These are phyloP conservation scores for Acridotheres tristis DNA, from an alignment of 2,797 vertebrate species.

Conservation along the genomic window DNA sequence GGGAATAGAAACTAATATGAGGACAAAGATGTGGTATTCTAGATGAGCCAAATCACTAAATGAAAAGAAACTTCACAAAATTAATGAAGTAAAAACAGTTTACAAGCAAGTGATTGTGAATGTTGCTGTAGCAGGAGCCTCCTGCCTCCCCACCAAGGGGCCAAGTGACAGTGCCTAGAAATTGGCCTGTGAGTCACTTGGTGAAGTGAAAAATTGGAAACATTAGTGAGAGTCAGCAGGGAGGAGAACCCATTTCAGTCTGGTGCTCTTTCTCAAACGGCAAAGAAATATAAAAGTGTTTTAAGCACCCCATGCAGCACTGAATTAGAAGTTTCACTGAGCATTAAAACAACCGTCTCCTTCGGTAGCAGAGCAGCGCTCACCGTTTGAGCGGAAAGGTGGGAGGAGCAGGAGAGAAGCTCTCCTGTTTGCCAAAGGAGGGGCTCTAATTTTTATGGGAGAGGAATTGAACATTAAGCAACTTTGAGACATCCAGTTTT, in stretches of 20 bases:
- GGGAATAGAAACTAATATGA: neutral
- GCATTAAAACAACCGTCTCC: neutral
- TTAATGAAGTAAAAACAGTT: neutral
- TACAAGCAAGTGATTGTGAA: neutral
- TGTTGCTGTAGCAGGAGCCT: neutral
- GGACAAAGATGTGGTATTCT: neutral
- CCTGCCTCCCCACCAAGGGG: neutral
- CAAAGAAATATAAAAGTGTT: neutral
- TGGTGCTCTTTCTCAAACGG: neutral
- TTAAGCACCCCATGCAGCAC: accelerated
- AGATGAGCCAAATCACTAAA: neutral
- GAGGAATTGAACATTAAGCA: slow-evolving; percentile 53
- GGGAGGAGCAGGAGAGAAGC: neutral
- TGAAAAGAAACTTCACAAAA: neutral
- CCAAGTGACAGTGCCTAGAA: neutral
- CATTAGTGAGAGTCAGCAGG: neutral
- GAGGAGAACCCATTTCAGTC: neutral
- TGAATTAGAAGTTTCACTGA: neutral
- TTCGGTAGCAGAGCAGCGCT: accelerated
- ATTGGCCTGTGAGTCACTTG: neutral
- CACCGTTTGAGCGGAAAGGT: neutral
- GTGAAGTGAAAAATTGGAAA: neutral
- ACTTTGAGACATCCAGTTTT: slow-evolving; percentile 51
- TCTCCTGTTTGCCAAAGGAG: slow-evolving; percentile 39
- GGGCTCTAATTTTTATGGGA: slow-evolving; percentile 54